Conservation (phyloP, 2,113 vertebrate species). For the Sus scrofa region T2T-Sscrofa CM000813.6:138612001-138612500, state of each 20-base stretch:
- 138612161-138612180: background rate
- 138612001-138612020: background rate
- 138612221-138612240: background rate
- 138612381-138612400: constrained; percentile 7
- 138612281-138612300: background rate
- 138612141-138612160: background rate
- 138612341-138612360: background rate
- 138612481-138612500: background rate
- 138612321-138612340: background rate
- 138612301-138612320: background rate
- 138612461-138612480: constrained; percentile 1
- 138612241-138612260: background rate
- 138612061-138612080: constrained; percentile 46
- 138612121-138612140: constrained; percentile 52
- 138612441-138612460: background rate
- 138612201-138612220: background rate
- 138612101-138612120: constrained; percentile 26
- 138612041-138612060: constrained; percentile 56
- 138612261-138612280: background rate
- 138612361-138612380: constrained; percentile 37
- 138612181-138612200: background rate
- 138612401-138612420: background rate
- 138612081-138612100: background rate
- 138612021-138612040: constrained; percentile 5
- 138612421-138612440: constrained; percentile 1